Evolutionary conservation across 2,888 invertebrate genomes (phyloP), one percentile per base, ranked within the genome.

Genomic region (Rhopalosiphum nymphaeae): DNA sequence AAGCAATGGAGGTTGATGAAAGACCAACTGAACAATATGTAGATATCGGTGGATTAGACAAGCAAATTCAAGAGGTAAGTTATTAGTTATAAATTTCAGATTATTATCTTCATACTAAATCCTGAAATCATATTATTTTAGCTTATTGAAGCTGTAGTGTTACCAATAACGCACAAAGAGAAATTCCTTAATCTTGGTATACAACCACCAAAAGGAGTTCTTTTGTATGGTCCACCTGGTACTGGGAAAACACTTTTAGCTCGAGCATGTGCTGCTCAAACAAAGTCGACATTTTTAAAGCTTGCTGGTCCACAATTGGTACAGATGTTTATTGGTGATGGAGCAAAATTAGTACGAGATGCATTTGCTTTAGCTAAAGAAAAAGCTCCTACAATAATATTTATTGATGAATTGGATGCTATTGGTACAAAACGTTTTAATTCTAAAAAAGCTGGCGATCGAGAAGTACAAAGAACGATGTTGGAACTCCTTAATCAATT

Each of bases 1-100:
- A 99, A 96, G 99, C 99, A 88, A 99, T 99, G 99, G 99, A 99
- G 96, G 99, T 99, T 0, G 99, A 99, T 96, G 99, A 99, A 96
- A 97, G 99, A 95, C 99, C 99, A 0, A 99, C 99, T 16, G 99
- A 99, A 96, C 99, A 99, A 96, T 99, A 99, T 96, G 99, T 99
- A 16, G 99, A 99, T 96, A 99, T 99, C 96, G 99, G 99, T 96
- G 99, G 99, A 29, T 96, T 99, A 95, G 99, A 99, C 96, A 99
- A 99, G 96, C 99, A 99, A 96, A 99, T 99, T 96, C 99, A 97
- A 95, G 97, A 97, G 96, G 96, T 96, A 95, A 91, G 94, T 93
- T 85, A 10, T 78, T 11, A 49, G 4, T 13, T 78, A 49, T 36
- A 36, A 4, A 53, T 1, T 42, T 46, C 3, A 44, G 26, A 21